A percentile compares a stretch with the other conserved stretches of the same genome.
Conservation (phyloP, 2,113 vertebrate genomes). For the Jacana jacana region DNA sequence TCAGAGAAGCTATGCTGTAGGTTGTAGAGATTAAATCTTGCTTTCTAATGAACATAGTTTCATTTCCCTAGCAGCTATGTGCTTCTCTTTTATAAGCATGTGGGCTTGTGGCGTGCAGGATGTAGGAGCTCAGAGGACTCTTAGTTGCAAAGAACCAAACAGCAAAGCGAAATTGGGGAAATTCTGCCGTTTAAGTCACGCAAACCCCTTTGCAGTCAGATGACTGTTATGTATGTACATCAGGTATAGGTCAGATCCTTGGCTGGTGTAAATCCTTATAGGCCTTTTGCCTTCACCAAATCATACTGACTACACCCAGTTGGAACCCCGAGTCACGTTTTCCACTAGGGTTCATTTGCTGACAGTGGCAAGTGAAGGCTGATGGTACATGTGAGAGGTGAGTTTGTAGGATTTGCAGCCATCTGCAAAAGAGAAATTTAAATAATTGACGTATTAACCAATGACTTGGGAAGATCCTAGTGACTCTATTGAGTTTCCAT, state of each 20-base stretch:
- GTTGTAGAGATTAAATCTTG: not conserved
- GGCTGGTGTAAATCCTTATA: not conserved
- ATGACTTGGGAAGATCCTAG: not conserved
- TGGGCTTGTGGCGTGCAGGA: not conserved
- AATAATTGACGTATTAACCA: not conserved
- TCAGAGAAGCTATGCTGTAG: constrained; percentile 1
- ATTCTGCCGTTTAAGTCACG: not conserved
- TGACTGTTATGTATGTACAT: accelerated
- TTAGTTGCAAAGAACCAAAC: not conserved
- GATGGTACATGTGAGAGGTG: not conserved
- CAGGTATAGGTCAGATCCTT: not conserved
- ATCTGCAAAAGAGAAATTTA: not conserved
- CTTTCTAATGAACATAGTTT: not conserved
- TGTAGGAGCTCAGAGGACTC: not conserved
- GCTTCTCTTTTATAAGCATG: not conserved
- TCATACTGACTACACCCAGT: not conserved
- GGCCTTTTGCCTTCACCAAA: not conserved
- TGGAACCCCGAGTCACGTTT: not conserved
- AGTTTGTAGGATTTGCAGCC: not conserved
- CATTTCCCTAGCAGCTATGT: not conserved
- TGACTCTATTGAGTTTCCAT: not conserved
- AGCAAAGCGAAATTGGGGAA: not conserved
- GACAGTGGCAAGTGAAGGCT: not conserved
- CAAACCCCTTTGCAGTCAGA: not conserved
- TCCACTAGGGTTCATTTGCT: not conserved